Percentiles rank a stretch among this genome's conserved stretches.
phyloP scores from a whole-genome alignment of 2,797 vertebrate species.

The Phylloscopus collybita region DNA sequence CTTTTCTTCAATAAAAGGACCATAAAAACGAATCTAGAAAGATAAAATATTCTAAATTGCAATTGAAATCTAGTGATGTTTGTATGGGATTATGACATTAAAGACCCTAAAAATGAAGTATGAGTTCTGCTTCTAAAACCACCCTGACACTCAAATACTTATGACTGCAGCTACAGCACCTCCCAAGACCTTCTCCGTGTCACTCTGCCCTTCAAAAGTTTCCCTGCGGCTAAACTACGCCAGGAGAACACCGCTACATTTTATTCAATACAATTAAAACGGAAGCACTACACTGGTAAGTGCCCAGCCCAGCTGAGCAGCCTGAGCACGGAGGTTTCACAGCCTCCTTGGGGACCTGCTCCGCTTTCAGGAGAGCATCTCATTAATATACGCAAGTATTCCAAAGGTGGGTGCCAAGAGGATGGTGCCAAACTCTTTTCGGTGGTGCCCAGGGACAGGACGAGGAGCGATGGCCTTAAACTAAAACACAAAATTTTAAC shows the following conservation, averaged over 20 bases:
- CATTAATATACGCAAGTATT: accelerated
- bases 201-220: neutral
- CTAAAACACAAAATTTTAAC: neutral
- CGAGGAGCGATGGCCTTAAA: neutral
- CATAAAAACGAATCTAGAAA: neutral
- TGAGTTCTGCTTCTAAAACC: neutral
- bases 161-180: neutral
- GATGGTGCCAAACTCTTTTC: neutral
- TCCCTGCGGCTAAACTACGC: neutral
- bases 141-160: neutral
- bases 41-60: neutral
- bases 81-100: neutral
- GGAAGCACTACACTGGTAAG: accelerated
- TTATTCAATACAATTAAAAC: neutral
- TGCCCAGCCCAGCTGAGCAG: neutral
- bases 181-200: neutral
- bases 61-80: neutral
- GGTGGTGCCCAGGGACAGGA: neutral
- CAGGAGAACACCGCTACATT: neutral
- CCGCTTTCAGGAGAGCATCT: neutral
- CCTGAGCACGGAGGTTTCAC: neutral
- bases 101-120: neutral
- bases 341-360: neutral
- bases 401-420: neutral
- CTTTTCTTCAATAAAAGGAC: neutral